Conservation (phyloP, 1,140 invertebrate species). For the Adelges cooleyi region DNA sequence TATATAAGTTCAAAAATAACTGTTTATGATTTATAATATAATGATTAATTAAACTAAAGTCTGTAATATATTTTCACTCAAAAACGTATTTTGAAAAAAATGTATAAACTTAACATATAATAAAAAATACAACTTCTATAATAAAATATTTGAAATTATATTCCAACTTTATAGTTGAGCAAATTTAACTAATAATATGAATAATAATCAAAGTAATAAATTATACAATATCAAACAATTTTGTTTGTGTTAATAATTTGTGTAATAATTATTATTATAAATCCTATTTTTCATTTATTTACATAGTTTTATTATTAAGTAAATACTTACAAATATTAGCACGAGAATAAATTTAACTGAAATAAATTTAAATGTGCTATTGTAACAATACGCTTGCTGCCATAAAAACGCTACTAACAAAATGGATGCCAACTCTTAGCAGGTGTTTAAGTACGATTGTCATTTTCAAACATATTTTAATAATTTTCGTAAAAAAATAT, state of each 20-base stretch:
- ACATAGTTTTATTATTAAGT: not conserved
- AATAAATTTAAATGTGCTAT: not conserved
- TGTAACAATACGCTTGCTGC: not conserved
- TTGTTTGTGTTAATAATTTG: not conserved
- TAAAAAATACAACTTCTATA: not conserved
- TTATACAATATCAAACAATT: not conserved
- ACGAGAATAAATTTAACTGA: conserved; percentile 5
- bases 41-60: not conserved
- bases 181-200: conserved; percentile 14
- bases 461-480: conserved; percentile 6
- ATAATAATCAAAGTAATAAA: not conserved
- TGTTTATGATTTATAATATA: not conserved
- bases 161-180: conserved; percentile 13
- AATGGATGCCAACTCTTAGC: conserved; percentile 11
- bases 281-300: not conserved
- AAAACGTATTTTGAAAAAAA: not conserved
- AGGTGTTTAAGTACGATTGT: conserved; percentile 21
- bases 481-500: not conserved
- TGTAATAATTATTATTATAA: not conserved
- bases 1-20: not conserved
- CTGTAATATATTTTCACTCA: not conserved
- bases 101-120: conserved; percentile 6
- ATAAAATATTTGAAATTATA: not conserved
- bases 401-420: not conserved
- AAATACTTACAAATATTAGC: not conserved